Percentiles rank a stretch among this genome's conserved stretches.
Conservation (phyloP, 2,797 vertebrate genomes). For the Enteromius viviparus region DNA sequence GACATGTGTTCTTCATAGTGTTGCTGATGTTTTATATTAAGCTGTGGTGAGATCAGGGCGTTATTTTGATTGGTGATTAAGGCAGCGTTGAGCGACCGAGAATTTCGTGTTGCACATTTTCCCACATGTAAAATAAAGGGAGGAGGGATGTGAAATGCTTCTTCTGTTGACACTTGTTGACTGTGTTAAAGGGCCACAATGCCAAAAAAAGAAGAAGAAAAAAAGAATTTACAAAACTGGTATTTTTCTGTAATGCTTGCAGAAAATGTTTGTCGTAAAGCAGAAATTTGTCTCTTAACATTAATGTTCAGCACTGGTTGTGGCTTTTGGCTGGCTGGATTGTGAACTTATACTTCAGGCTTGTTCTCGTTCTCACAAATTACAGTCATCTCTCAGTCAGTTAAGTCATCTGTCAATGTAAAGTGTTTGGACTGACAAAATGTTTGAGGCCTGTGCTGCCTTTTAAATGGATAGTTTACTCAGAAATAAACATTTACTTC, state of each 20-base stretch:
- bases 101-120: slow-evolving; percentile 37
- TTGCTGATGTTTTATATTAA: slow-evolving; percentile 49
- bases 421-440: slow-evolving; percentile 30
- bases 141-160: not conserved
- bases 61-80: slow-evolving; percentile 51
- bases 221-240: not conserved
- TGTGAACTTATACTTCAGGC: not conserved
- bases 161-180: slow-evolving; percentile 19
- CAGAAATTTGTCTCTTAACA: not conserved
- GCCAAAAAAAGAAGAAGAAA: not conserved
- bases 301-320: not conserved
- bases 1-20: slow-evolving; percentile 46
- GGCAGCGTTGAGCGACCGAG: slow-evolving; percentile 16
- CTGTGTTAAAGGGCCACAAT: not conserved
- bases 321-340: not conserved
- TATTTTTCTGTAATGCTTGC: not conserved
- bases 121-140: slow-evolving; percentile 31
- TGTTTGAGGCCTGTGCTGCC: slow-evolving; percentile 11
- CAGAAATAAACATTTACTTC: not conserved
- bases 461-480: not conserved
- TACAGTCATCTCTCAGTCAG: slow-evolving; percentile 35
- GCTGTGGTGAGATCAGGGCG: slow-evolving; percentile 39
- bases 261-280: not conserved
- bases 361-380: slow-evolving; percentile 20
- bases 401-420: slow-evolving; percentile 6